These are phyloP conservation scores for Plutella xylostella DNA, from an alignment of 2,888 invertebrate species.

Conservation along the genomic window DNA sequence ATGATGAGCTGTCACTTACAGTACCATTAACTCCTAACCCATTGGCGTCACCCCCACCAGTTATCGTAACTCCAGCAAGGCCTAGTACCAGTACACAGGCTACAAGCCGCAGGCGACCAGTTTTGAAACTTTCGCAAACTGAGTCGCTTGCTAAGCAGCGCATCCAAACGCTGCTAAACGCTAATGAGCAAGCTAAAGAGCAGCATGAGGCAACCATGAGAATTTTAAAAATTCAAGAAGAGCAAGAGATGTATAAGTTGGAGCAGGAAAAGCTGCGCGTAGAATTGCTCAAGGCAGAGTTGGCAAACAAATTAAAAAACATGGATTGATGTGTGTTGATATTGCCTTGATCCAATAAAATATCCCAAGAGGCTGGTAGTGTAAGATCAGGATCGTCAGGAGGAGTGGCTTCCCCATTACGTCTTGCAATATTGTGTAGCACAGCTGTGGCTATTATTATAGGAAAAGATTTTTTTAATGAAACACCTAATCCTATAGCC, in stretches of 20 bases:
- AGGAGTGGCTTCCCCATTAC: slow-evolving; percentile 8
- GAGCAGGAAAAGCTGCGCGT: slow-evolving; percentile 1
- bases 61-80: too few relatives aligned
- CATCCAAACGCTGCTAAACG: not conserved
- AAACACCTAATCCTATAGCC: slow-evolving; percentile 8
- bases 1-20: too few relatives aligned
- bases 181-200: not conserved
- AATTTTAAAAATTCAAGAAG: not conserved
- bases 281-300: not conserved
- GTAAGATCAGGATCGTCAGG: slow-evolving; percentile 9
- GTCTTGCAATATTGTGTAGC: slow-evolving; percentile 9
- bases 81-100: not conserved
- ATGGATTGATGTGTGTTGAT: not conserved
- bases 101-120: not conserved
- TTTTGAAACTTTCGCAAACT: not conserved
- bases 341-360: slow-evolving; percentile 7
- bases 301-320: not conserved
- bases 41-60: too few relatives aligned
- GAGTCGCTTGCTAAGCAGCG: not conserved
- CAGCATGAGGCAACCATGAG: not conserved
- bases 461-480: slow-evolving; percentile 4
- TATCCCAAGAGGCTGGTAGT: slow-evolving; percentile 9
- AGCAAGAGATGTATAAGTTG: not conserved
- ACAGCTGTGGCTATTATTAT: slow-evolving; percentile 10
- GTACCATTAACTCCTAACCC: too few relatives aligned